Base-by-base conservation (phyloP, 2,888 invertebrate species). In the Yponomeuta malinellus region DNA sequence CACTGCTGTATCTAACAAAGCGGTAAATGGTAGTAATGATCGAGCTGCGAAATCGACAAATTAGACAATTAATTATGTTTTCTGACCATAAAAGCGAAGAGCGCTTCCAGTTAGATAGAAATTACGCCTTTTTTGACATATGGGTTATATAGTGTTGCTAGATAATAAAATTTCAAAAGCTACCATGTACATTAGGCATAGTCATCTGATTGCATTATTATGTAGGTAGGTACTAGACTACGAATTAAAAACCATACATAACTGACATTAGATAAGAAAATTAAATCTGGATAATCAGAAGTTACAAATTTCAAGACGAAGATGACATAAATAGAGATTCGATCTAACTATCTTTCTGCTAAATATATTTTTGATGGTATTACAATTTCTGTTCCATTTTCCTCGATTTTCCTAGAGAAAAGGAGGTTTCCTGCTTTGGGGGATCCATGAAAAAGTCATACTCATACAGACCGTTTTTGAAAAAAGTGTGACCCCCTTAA, bases 321-420 rank as follows among this genome's bases (percentile, higher is more conserved):
- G 5, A 37, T 37, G 2, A 37, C 37, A 37, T 37, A 4, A 2
- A 2, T 37, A 37, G 5, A 23, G 23, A 23, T 23, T 23, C 23
- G 12, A 6, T 52, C 2, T 4, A 12, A 6, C 52, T 29, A 64
- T 29, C 4, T n/a, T n/a, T 64, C 15, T 64, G 37, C 37, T 64
- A 64, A 8, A 64, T n/a, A 10, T 64, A 64, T 64, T 64, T n/a
- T 64, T 64, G 29, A 64, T 64, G 29, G 52, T 52, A 52, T 12
- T 12, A 52, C 10, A 9, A 52, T 12, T 12, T 52, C 12, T 9
- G 2, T 52, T 52, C 12, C 52, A 6, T 52, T 23, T 23, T 23
- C 23, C 23, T 23, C 23, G 23, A 52, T 52, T 52, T 37, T 37
- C 37, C 2, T 10, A 52, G 8, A 64, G 23, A 8, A 29, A 29